Base-by-base conservation (phyloP, 1,140 invertebrate species). In the Mamestra configurata region DNA sequence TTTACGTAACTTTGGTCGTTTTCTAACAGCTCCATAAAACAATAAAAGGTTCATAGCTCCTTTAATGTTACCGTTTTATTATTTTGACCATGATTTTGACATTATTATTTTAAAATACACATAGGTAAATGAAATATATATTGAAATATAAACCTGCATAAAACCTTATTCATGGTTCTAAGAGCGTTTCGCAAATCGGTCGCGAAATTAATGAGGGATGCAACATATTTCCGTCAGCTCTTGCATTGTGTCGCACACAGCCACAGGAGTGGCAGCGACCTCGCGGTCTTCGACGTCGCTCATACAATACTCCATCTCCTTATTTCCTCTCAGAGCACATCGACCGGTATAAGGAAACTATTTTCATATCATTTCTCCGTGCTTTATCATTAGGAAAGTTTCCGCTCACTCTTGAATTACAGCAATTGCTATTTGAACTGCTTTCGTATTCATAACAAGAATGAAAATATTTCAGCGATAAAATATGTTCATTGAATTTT, bases 1-100 rank as follows among this genome's bases (percentile, higher is more conserved):
- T 90, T 90, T 88, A 91, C 82, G 86, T 91, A 91, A 93, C 83
- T 76, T 61, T 61, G 53, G 61, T 61, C 55, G 55, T 82, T 79
- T 76, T 80, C 13, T 75, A 35, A 82, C 46, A 66, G 22, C 7
- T 61, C 13, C 15, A 24, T 64, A 53, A 51, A 66, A 35, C 20
- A 66, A 66, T 61, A 37, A 46, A 31, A 46, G 24, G 68, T 55
- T n/a, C 31, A 24, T 18, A 22, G 37, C 37, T 76, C 24, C 40
- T 68, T 68, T 37, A n/a, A 20, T 18, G n/a, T 49, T 4, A 7
- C 4, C n/a, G 43, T n/a, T n/a, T 15, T 49, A n/a, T 49, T 49
- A 49, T n/a, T 49, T n/a, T 4, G 8, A 8, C 7, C 3, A 35
- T 35, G 6, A 37, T 37, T 7, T 7, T 37, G 35, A 37, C 6